Evolutionary conservation across 2,888 invertebrate genomes (phyloP).

Genomic region (Cosmorhoe ocellata): DNA sequence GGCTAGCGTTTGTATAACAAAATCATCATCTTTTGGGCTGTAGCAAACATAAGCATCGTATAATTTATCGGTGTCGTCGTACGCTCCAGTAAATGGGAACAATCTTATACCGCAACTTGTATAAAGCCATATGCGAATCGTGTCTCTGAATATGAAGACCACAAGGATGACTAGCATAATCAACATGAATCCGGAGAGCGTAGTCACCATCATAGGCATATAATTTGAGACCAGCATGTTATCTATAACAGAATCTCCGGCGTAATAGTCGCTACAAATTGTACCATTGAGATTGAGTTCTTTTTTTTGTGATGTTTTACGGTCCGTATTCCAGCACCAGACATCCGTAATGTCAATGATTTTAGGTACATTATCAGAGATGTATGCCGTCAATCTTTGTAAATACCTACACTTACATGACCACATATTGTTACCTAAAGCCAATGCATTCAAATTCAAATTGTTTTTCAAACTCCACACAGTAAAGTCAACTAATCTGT

Average conservation of each 20-base stretch:
- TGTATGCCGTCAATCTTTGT: constrained; percentile 90
- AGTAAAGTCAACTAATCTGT: constrained; percentile 89
- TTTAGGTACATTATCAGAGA: constrained; percentile 89
- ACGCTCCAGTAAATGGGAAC: constrained; percentile 86
- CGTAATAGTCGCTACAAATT: constrained; percentile 92
- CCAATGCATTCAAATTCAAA: constrained; percentile 85
- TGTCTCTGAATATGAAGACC: constrained; percentile 92
- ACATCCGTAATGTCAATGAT: constrained; percentile 89
- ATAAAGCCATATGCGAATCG: constrained; percentile 93
- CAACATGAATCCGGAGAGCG: constrained; percentile 88
- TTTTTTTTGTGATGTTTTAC: constrained; percentile 86
- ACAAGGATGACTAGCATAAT: constrained; percentile 89
- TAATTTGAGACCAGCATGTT: constrained; percentile 92
- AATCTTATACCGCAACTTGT: constrained; percentile 92
- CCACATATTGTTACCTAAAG: constrained; percentile 94
- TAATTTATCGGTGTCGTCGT: constrained; percentile 92
- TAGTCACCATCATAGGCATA: constrained; percentile 91
- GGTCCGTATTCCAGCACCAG: constrained; percentile 89
- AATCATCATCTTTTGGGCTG: constrained; percentile 95
- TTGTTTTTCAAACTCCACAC: constrained; percentile 88
- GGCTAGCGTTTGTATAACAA: constrained; percentile 92
- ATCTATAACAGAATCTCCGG: constrained; percentile 90
- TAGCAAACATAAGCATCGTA: constrained; percentile 97
- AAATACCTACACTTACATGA: constrained; percentile 95
- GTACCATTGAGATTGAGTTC: constrained; percentile 92